Base-by-base conservation (phyloP, 1,140 invertebrate genomes). In the Drosophila suzukii region DNA sequence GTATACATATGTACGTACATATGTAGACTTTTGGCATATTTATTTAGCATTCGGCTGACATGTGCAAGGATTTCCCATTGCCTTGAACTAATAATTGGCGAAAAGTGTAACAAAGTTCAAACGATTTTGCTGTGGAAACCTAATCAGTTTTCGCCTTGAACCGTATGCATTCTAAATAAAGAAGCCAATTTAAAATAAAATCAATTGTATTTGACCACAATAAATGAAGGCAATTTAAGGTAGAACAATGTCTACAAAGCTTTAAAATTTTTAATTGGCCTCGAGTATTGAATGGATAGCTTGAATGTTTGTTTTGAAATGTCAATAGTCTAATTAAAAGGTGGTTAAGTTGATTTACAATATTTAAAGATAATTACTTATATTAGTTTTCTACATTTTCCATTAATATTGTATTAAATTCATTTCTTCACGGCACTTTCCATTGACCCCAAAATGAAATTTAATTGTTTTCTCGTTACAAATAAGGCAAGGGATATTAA, bases 31-130 rank as follows among this genome's bases (percentile, higher is more conserved):
- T 3, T 27, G 3, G 12, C 34, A 53, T 11, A 36, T 55, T 49
- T 39, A 43, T 56, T 49, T 50, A 51, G 32, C 56, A 34, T 72
- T 77, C 43, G 65, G 58, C 38, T 32, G 38, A 67, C 76, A 83
- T 84, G 65, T 83, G 81, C 80, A 49, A 54, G 50, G 63, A 62
- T 71, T 83, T 80, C 81, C 81, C 76, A 80, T 75, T 75, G 60
- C 68, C 60, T 72, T 83, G 30, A 59, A 71, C 55, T 59, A 43
- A 60, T 60, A 71, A 71, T 56, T 71, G 34, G 49, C 17, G 17
- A 38, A 43, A 34, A 59, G 20, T 49, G 24, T 47, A 63, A 39
- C 34, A 39, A 38, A 57, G 27, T 57, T 57, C n/a, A 17, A 10
- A 12, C 27, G 0, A 11, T 4, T 15, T 44, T 4, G 13, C n/a